Conservation (phyloP, 2,797 vertebrate species). For the Melanotaenia pygmaea region DNA sequence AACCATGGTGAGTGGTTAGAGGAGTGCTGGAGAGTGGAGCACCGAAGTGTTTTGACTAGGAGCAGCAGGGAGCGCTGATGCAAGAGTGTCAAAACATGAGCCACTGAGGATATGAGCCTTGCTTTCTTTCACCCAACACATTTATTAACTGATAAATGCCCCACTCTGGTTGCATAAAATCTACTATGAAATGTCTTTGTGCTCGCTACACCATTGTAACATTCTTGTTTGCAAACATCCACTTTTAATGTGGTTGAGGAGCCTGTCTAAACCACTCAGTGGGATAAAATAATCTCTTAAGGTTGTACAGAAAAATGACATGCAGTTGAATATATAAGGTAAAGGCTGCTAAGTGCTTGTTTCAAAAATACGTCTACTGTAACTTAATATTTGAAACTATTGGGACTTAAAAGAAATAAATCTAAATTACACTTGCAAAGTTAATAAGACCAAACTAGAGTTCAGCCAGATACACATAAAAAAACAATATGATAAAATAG, state of each 20-base stretch:
- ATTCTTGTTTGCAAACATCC: neutral
- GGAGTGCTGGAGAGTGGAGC: conserved; percentile 2
- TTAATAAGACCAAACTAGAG: neutral
- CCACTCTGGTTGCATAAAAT: neutral
- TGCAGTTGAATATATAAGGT: neutral
- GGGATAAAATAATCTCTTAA: conserved; percentile 6
- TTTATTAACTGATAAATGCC: neutral
- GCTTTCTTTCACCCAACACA: conserved; percentile 8
- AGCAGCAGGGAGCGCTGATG: conserved; percentile 15
- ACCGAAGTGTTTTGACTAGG: conserved; percentile 28
- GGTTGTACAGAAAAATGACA: neutral
- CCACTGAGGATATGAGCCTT: conserved; percentile 5
- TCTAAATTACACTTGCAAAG: neutral
- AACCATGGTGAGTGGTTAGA: conserved; percentile 17
- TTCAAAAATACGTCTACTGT: neutral
- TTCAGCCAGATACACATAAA: neutral
- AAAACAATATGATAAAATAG: neutral
- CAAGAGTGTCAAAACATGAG: conserved; percentile 12
- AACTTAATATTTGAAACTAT: neutral
- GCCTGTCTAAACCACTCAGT: neutral
- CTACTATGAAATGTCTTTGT: neutral
- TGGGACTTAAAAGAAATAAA: neutral
- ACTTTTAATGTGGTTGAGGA: conserved; percentile 2
- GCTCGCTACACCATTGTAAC: neutral
- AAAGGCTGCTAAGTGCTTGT: neutral